phyloP scores from a whole-genome alignment of 2,113 vertebrate genomes.

The Sinosuthora webbiana region DNA sequence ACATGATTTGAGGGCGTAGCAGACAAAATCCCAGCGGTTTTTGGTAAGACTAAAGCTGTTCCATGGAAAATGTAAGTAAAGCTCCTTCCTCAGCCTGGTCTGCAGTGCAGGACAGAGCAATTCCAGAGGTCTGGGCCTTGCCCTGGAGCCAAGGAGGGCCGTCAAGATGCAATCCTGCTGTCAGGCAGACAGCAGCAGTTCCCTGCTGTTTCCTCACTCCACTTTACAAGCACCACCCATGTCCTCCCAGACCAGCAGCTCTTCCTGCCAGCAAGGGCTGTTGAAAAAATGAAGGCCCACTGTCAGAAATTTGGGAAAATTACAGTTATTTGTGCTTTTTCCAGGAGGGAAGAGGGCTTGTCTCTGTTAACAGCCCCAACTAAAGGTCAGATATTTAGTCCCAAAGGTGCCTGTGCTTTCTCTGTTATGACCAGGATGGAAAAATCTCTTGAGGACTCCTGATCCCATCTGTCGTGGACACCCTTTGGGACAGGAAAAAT shows the following conservation, averaged over 20 bases:
- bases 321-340: not conserved
- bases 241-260: not conserved
- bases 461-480: not conserved
- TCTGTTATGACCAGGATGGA: not conserved
- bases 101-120: not conserved
- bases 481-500: not conserved
- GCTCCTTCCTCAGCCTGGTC: not conserved
- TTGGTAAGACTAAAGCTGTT: not conserved
- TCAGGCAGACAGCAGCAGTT: not conserved
- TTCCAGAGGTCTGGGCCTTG: not conserved
- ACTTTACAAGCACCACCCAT: not conserved
- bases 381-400: not conserved
- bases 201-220: not conserved
- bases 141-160: not conserved
- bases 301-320: not conserved
- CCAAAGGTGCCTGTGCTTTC: not conserved
- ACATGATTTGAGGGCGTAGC: fast-evolving
- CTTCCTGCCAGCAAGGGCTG: not conserved
- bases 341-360: not conserved
- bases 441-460: not conserved
- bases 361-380: not conserved
- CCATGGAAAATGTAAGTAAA: not conserved
- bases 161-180: not conserved
- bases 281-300: not conserved
- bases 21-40: not conserved